Base-by-base conservation (phyloP, 2,113 vertebrate genomes). In the Hystrix cristata region DNA sequence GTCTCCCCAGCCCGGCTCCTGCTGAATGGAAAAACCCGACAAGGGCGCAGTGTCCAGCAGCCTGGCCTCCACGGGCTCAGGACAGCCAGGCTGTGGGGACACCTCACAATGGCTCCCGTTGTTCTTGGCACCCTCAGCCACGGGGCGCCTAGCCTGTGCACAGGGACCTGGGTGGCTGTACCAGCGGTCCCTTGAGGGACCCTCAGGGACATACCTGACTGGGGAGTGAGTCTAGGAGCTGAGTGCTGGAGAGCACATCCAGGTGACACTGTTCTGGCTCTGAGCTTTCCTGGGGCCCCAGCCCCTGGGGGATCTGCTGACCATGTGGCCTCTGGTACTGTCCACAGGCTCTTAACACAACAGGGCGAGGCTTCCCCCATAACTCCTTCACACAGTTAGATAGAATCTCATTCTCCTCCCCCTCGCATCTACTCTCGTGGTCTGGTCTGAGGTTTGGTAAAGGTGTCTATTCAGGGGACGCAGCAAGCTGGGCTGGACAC, bases 1-100 rank as follows among this genome's bases (percentile, higher is more conserved):
- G 78, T 72, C 76, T 84, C 83, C 65, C 79, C 64, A 87, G n/a
- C 59, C 84, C 3, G 0, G 6, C 27, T 62, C 18, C 84, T 7
- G 16, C 55, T 83, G 78, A 85, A 72, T 96, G 96, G 95, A 93
- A 97, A 94, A 97, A 65, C 25, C 74, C 43, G 23, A 29, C 62
- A 74, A 92, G 94, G 83, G 55, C 31, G 0, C 55, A 46, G 93
- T n/a, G 84, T 84, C 65, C 48, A 1, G 79, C 19, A 0, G 1
- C 51, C 78, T 0, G 0, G 29, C 62, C 57, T 12, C 27, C 29
- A 6, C 19, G 16, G 71, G 43, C 55, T 29, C 76, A 19, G 86
- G 95, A 65, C 78, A 27, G 0, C n/a, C 51, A 19, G 5, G 1
- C 15, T 59, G 62, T 4, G 21, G 71, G 43, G 43, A 43, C 43